Conservation (phyloP, 30 jellyfish, hydroid and myxozoan species). For the Cassiopea xamachana region DNA sequence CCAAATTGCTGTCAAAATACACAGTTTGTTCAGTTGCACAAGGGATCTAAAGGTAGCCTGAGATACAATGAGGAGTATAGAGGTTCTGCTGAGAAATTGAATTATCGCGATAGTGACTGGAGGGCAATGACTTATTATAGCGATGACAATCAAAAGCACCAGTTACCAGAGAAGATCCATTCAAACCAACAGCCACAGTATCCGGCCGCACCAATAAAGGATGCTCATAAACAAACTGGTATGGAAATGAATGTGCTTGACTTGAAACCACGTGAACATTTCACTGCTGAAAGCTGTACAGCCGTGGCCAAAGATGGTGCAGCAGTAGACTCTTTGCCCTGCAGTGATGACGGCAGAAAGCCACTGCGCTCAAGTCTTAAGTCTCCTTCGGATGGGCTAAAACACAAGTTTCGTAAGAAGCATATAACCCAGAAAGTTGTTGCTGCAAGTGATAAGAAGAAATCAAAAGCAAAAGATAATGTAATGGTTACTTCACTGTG, state of each 20-base stretch:
- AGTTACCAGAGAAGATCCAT: slow-evolving; percentile 29
- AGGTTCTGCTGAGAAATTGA: slow-evolving; percentile 27
- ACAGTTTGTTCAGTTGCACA: neutral
- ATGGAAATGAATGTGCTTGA: slow-evolving; percentile 29
- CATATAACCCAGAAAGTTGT: slow-evolving; percentile 55
- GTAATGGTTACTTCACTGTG: slow-evolving; percentile 62
- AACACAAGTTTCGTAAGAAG: slow-evolving; percentile 63
- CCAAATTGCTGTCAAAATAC: neutral
- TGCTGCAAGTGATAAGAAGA: slow-evolving; percentile 51
- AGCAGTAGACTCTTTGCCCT: slow-evolving; percentile 9
- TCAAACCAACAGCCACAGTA: slow-evolving; percentile 68
- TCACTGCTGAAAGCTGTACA: neutral
- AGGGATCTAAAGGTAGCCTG: slow-evolving; percentile 20
- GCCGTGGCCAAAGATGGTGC: slow-evolving; percentile 1
- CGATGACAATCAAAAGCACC: slow-evolving; percentile 33
- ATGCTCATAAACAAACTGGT: slow-evolving; percentile 37
- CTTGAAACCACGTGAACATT: neutral
- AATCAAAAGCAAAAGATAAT: slow-evolving; percentile 41
- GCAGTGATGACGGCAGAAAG: slow-evolving; percentile 27
- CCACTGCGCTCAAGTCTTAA: slow-evolving; percentile 73
- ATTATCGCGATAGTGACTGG: slow-evolving; percentile 18
- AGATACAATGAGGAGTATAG: slow-evolving; percentile 23
- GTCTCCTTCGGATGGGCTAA: slow-evolving; percentile 70
- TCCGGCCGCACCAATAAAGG: slow-evolving; percentile 66
- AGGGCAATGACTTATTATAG: slow-evolving; percentile 3